phyloP scores from a whole-genome alignment of 1,140 invertebrate genomes.

The Radopholus similis region DNA sequence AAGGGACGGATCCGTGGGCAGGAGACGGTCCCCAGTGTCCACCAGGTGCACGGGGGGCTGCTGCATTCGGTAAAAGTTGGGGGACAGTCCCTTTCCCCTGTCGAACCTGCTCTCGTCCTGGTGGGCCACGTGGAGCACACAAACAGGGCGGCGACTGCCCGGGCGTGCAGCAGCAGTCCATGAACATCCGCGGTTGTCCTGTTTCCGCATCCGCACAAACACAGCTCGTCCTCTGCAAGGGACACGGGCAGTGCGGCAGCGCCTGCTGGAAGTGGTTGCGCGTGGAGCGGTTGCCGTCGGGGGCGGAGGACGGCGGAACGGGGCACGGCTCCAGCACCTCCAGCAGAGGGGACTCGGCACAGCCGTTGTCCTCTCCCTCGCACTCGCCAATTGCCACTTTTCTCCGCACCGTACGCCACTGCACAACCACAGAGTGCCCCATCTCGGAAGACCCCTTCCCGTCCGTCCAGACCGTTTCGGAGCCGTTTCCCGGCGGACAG shows the following conservation, averaged over 20 bases:
- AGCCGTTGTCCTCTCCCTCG: background rate
- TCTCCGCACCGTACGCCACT: slow-evolving; percentile 15
- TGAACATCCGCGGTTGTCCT: slow-evolving; percentile 32
- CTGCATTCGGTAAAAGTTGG: too few species aligned
- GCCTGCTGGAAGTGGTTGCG: too few species aligned
- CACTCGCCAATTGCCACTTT: background rate
- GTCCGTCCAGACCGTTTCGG: slow-evolving; percentile 16
- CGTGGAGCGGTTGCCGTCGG: too few species aligned
- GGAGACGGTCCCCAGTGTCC: too few species aligned
- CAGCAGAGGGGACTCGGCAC: background rate
- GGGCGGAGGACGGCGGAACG: too few species aligned
- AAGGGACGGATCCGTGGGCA: too few species aligned
- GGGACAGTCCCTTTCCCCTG: too few species aligned
- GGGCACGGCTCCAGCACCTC: slow-evolving; percentile 15
- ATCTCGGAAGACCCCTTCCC: background rate
- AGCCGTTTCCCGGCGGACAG: slow-evolving; percentile 26
- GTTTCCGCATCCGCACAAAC: slow-evolving; percentile 37
- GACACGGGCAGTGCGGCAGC: slow-evolving; percentile 36
- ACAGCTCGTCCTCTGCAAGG: slow-evolving; percentile 29
- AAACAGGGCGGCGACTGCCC: slow-evolving; percentile 40
- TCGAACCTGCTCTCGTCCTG: too few species aligned
- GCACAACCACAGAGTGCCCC: background rate
- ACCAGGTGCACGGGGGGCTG: too few species aligned
- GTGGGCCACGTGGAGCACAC: too few species aligned
- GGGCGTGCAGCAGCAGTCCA: slow-evolving; percentile 38